A percentile compares a stretch with the other conserved stretches of the same genome.
Conservation (phyloP, 1,140 invertebrate species). For the Aphis craccivora region DNA sequence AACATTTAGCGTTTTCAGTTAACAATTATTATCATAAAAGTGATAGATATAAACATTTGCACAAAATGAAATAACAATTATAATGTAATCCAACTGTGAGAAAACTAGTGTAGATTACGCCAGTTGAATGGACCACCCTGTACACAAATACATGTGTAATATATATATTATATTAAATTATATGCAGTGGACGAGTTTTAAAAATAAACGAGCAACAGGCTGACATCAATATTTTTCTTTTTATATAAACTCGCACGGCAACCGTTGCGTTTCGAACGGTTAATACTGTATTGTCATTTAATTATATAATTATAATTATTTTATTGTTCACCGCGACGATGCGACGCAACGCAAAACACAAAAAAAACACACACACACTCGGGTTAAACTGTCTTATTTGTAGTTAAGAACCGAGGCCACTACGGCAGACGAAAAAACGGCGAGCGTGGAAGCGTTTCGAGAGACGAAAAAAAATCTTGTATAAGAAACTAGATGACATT, state of each 20-base stretch:
- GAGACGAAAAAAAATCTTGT: neutral
- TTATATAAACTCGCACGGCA: neutral
- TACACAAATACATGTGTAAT: constrained; percentile 1
- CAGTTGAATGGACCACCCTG: neutral
- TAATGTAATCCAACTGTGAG: neutral
- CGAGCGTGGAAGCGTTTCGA: neutral
- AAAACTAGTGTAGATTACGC: neutral
- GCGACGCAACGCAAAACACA: neutral
- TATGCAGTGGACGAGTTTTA: neutral
- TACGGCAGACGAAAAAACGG: neutral
- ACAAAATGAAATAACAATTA: neutral
- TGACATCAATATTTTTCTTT: constrained; percentile 7
- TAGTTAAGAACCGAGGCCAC: neutral
- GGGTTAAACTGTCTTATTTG: neutral
- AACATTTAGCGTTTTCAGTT: neutral
- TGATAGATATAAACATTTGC: neutral
- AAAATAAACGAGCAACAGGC: neutral
- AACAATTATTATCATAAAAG: neutral
- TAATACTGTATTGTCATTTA: neutral
- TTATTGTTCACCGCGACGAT: neutral
- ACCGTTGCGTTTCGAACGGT: neutral
- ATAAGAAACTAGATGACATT: neutral
- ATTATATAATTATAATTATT: neutral
- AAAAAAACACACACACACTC: neutral
- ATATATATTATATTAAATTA: neutral